phyloP scores from a whole-genome alignment of 2,888 invertebrate species.

The Candidula unifasciata region DNA sequence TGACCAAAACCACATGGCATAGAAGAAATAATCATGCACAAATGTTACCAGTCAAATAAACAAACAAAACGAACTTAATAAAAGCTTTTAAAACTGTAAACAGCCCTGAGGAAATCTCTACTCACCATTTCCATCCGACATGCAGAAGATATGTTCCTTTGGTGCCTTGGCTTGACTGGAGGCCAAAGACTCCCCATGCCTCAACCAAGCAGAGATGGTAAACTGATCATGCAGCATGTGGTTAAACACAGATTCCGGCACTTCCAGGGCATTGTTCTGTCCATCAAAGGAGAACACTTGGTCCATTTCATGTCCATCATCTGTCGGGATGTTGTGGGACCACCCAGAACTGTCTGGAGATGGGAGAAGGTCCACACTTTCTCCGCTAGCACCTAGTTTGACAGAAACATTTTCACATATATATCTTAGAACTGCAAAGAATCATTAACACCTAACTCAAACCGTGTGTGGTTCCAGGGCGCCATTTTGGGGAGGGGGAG shows the following conservation, averaged over 20 bases:
- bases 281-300: constrained; percentile 98
- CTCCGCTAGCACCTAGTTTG: constrained; percentile 85
- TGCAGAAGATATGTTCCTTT: constrained; percentile 97
- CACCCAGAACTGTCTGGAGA: constrained; percentile 86
- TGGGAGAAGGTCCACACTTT: constrained; percentile 91
- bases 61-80: background rate
- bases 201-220: constrained; percentile 95
- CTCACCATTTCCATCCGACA: constrained; percentile 97
- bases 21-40: no score
- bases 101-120: background rate
- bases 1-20: no score
- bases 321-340: constrained; percentile 89
- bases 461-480: no score
- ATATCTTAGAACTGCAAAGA: no score
- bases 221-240: constrained; percentile 89
- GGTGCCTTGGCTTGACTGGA: constrained; percentile 69
- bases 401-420: background rate
- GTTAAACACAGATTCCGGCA: constrained; percentile 80
- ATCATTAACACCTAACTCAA: no score
- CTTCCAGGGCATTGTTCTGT: constrained; percentile 87
- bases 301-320: constrained; percentile 89
- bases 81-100: background rate
- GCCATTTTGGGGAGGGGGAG: no score
- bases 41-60: no score
- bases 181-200: constrained; percentile 84